phyloP scores from a whole-genome alignment of 2,113 vertebrate genomes.

The Tetrax tetrax region DNA sequence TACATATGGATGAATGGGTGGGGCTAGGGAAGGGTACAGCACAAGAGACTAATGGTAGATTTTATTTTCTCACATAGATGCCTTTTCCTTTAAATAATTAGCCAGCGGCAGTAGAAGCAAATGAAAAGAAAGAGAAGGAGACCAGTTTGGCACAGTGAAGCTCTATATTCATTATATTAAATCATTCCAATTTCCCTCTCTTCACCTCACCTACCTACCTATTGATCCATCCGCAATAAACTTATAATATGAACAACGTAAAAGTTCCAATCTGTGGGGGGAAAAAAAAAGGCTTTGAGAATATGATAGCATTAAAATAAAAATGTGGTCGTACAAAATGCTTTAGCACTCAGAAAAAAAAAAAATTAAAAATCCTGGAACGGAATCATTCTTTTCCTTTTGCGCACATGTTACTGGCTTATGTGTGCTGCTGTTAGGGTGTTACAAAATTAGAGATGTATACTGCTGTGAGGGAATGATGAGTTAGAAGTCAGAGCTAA shows the following conservation, averaged over 20 bases:
- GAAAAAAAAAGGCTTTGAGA: neutral
- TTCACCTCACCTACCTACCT: neutral
- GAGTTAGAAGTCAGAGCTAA: conserved; percentile 28
- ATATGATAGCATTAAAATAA: neutral
- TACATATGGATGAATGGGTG: conserved; percentile 80
- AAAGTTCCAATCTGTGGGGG: neutral
- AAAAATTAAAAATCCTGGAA: neutral
- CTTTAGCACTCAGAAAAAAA: neutral
- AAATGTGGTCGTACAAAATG: neutral
- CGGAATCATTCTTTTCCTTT: conserved; percentile 19
- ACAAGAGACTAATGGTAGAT: conserved; percentile 66
- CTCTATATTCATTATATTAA: conserved; percentile 12
- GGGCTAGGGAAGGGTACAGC: conserved; percentile 68
- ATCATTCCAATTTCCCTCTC: conserved; percentile 32
- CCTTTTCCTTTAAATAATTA: conserved; percentile 70
- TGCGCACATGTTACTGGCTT: conserved; percentile 29
- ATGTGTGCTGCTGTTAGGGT: conserved; percentile 44
- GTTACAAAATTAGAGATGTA: conserved; percentile 62
- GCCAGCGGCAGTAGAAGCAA: conserved; percentile 26
- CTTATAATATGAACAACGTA: neutral
- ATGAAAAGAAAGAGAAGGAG: conserved; percentile 26
- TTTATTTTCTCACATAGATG: conserved; percentile 67
- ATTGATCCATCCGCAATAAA: conserved; percentile 30
- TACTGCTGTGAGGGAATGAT: conserved; percentile 28
- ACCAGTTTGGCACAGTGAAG: conserved; percentile 14